Evolutionary conservation across 2,797 vertebrate genomes (phyloP).

Genomic region (Sebastes trivittatus): DNA sequence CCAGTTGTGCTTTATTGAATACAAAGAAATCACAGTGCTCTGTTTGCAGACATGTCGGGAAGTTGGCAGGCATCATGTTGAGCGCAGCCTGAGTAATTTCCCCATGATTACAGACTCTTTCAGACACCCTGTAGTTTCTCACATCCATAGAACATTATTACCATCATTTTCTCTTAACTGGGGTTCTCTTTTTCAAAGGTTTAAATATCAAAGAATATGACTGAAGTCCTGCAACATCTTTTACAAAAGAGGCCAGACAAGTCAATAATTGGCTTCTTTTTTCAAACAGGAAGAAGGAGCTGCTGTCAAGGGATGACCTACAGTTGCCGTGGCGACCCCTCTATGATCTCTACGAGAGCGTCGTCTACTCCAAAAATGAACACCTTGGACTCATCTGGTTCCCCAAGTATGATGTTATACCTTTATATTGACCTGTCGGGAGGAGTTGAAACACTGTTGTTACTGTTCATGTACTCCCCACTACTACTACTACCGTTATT

Average conservation of each 20-base stretch:
- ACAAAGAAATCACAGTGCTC: slow-evolving; percentile 15
- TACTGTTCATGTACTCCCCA: not conserved
- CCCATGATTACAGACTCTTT: slow-evolving; percentile 20
- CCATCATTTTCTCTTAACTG: slow-evolving; percentile 2
- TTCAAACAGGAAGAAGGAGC: slow-evolving; percentile 93
- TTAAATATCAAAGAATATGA: slow-evolving; percentile 18
- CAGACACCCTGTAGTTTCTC: slow-evolving; percentile 29
- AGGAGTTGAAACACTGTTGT: not conserved
- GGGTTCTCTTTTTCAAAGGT: not conserved
- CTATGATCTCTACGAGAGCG: slow-evolving; percentile 91
- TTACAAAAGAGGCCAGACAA: not conserved
- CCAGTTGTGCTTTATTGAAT: slow-evolving; percentile 23
- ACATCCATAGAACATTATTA: slow-evolving; percentile 14
- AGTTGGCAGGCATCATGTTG: slow-evolving; percentile 33
- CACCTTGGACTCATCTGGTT: slow-evolving; percentile 98
- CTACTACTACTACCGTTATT: no score
- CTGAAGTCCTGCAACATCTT: not conserved
- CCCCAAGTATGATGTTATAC: slow-evolving; percentile 87
- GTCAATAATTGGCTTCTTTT: slow-evolving; percentile 26
- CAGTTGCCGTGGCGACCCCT: slow-evolving; percentile 96
- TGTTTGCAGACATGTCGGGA: slow-evolving; percentile 61
- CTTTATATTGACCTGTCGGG: not conserved
- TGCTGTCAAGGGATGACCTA: slow-evolving; percentile 94
- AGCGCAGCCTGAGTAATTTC: slow-evolving; percentile 41
- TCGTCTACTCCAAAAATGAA: slow-evolving; percentile 96